A percentile compares a stretch with the other conserved stretches of the same genome.
Conservation (phyloP, 2,888 invertebrate genomes). For the Fragum sueziense region DNA sequence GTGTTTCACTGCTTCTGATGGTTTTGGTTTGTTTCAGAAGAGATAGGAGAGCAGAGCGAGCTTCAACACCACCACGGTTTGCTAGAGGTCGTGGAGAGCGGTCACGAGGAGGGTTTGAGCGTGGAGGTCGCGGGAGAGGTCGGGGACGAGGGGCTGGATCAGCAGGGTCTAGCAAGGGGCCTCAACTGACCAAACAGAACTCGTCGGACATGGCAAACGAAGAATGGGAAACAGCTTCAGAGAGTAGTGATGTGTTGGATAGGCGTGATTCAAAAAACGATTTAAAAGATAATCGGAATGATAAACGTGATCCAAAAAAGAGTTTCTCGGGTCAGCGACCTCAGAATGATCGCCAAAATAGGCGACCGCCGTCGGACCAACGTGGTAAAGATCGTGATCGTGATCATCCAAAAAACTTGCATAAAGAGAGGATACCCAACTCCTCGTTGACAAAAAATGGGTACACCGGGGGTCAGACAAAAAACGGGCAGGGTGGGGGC, state of each 20-base stretch:
- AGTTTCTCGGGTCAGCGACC: slow-evolving; percentile 82
- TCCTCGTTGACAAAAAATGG: slow-evolving; percentile 76
- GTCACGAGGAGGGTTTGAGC: slow-evolving; percentile 71
- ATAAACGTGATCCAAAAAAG: slow-evolving; percentile 77
- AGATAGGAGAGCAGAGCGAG: slow-evolving; percentile 70
- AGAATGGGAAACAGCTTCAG: slow-evolving; percentile 91
- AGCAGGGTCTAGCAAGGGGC: slow-evolving; percentile 69
- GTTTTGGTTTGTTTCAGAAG: slow-evolving; percentile 36
- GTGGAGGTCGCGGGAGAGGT: slow-evolving; percentile 77
- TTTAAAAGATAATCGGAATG: slow-evolving; percentile 67
- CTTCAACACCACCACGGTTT: slow-evolving; percentile 74
- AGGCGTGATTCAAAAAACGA: slow-evolving; percentile 76
- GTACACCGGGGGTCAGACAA: slow-evolving; percentile 70
- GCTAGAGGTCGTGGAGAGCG: slow-evolving; percentile 61
- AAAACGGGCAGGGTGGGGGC: slow-evolving; percentile 71
- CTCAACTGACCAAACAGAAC: slow-evolving; percentile 80
- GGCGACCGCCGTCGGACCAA: slow-evolving; percentile 56
- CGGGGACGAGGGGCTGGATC: slow-evolving; percentile 83
- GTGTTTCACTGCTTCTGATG: no score
- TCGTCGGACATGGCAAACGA: slow-evolving; percentile 80
- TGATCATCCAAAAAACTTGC: slow-evolving; percentile 67
- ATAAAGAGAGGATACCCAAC: slow-evolving; percentile 76
- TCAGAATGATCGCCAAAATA: slow-evolving; percentile 78
- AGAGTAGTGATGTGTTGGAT: slow-evolving; percentile 87
- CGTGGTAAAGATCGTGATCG: slow-evolving; percentile 54